Conservation (phyloP, 1,140 invertebrate genomes). For the Drosophila dunni region DNA sequence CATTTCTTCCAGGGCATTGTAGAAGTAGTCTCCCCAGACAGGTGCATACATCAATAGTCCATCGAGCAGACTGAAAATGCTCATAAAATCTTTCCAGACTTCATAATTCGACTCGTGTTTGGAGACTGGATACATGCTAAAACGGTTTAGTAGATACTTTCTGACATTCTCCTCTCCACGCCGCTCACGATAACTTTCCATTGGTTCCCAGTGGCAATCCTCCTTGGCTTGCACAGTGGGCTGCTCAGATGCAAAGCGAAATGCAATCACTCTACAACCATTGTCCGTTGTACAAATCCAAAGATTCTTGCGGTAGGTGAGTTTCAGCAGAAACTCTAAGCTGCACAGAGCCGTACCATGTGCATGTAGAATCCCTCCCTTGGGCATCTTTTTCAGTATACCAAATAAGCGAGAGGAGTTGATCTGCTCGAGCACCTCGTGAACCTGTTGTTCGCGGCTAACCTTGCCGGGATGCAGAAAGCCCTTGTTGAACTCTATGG, state of each 20-base stretch:
- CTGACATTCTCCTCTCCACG: constrained; percentile 44
- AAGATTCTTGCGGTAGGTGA: constrained; percentile 61
- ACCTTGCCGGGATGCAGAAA: constrained; percentile 50
- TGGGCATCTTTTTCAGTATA: constrained; percentile 89
- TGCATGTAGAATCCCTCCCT: constrained; percentile 90
- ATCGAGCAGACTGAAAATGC: constrained; percentile 87
- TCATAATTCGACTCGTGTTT: constrained; percentile 87
- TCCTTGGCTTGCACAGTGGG: constrained; percentile 59
- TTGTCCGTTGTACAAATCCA: constrained; percentile 63
- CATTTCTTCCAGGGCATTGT: constrained; percentile 88
- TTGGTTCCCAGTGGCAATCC: constrained; percentile 86
- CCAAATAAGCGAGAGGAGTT: constrained; percentile 88
- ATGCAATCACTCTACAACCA: constrained; percentile 67
- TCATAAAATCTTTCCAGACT: constrained; percentile 89
- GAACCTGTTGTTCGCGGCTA: constrained; percentile 86
- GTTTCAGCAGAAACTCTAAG: constrained; percentile 85
- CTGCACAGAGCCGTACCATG: constrained; percentile 89
- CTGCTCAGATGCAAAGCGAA: constrained; percentile 78
- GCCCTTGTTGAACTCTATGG: constrained; percentile 35
- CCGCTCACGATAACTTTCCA: constrained; percentile 85
- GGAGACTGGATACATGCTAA: constrained; percentile 64
- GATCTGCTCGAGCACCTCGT: constrained; percentile 86
- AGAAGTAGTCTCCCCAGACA: constrained; percentile 89
- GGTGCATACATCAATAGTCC: constrained; percentile 89
- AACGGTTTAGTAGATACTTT: constrained; percentile 40